Conservation (phyloP, 1,140 invertebrate genomes). For the Thalassaphorura encarpata region DNA sequence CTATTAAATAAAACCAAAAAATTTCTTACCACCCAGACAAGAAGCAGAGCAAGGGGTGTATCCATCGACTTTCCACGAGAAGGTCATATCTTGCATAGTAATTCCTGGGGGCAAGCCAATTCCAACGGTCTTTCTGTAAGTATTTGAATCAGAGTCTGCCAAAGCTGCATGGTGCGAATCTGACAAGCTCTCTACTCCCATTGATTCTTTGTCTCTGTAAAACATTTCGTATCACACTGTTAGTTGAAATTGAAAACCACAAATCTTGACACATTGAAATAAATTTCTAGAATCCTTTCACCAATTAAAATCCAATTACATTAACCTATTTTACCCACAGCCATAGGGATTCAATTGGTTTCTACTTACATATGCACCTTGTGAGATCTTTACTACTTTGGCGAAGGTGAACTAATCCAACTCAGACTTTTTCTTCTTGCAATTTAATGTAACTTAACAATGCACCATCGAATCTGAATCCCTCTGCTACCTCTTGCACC, state of each 20-base stretch:
- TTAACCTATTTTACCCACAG: neutral
- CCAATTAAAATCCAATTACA: neutral
- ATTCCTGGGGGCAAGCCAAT: slow-evolving; percentile 29
- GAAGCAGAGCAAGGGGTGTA: slow-evolving; percentile 82
- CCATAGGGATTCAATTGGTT: neutral
- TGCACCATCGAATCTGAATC: no score
- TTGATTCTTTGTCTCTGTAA: slow-evolving; percentile 3
- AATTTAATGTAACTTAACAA: no score
- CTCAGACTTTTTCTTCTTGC: no score
- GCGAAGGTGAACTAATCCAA: no score
- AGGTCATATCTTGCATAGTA: slow-evolving; percentile 40
- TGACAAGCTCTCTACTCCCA: slow-evolving; percentile 7
- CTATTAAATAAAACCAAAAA: neutral
- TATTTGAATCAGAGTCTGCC: slow-evolving; percentile 17
- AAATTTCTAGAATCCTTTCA: neutral
- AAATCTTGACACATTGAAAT: neutral
- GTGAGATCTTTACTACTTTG: neutral
- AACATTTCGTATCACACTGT: no score
- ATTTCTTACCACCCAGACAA: slow-evolving; percentile 67
- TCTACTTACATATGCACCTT: neutral
- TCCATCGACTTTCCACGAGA: slow-evolving; percentile 72
- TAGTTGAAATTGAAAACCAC: neutral
- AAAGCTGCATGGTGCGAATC: slow-evolving; percentile 26
- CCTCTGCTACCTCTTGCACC: no score
- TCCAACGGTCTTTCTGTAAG: slow-evolving; percentile 19